Base-by-base conservation (phyloP, 1,140 invertebrate species). In the Panonychus citri region DNA sequence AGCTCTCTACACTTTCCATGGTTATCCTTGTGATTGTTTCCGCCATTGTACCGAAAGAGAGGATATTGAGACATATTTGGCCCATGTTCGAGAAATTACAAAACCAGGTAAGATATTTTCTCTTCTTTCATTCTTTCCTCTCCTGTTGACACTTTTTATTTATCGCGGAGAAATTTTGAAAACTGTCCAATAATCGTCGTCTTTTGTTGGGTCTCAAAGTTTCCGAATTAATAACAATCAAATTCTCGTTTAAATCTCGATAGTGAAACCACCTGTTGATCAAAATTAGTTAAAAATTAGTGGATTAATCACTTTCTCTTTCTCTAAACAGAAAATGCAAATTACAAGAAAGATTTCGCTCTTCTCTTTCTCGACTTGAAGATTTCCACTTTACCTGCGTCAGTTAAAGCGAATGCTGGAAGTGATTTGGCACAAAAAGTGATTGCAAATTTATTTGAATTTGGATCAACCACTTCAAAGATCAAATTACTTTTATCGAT, bases 11-110 rank as follows among this genome's bases (percentile, higher is more conserved):
- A 28, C 24, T 1, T 53, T 28, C 51, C 64, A 65, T 52, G 64
- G 64, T 25, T 58, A 57, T 39, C 64, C 64, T 5, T 65, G 64
- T 28, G 64, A 65, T 57, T 65, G 64, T 51, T 64, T 62, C 15
- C 43, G 63, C 34, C 54, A 30, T 7, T 64, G 63, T 43, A 51
- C 43, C 24, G 26, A 59, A 17, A 52, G 43, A 19, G 62, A 62
- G 51, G 19, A 39, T 8, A 26, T 64, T 39, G 21, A 46, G 15
- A 34, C 52, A 7, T 64, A 55, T 51, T 21, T 64, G 7, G 19
- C 43, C 17, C 57, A 62, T 42, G 13, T 61, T 13, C 34, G 55
- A 34, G n/a, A 48, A 5, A 15, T 62, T 19, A 60, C 62, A n/a
- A 53, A 40, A 13, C 58, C 56, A 24, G 59, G 61, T 59, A 53